These are phyloP conservation scores for Poeciliopsis prolifica DNA, from an alignment of 2,113 vertebrate species.

Conservation along the genomic window DNA sequence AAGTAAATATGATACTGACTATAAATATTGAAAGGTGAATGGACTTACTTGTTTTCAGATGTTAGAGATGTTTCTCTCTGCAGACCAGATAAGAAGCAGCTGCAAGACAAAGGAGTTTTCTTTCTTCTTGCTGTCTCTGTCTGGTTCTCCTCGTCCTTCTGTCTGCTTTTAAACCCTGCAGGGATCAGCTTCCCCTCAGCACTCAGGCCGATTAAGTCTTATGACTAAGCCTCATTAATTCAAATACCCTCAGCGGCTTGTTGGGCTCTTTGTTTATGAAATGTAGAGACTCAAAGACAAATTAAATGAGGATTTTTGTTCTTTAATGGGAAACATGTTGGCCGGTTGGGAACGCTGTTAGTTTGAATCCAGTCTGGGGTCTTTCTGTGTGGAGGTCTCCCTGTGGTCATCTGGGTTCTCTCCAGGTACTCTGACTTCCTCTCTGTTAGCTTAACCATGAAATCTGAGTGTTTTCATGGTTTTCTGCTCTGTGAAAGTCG, in stretches of 20 bases:
- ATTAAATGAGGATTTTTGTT: not conserved
- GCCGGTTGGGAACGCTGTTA: too few relatives aligned
- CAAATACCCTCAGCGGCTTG: not conserved
- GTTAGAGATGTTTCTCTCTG: not conserved
- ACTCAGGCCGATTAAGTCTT: not conserved
- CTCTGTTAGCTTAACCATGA: too few relatives aligned
- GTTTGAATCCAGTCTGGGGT: too few relatives aligned
- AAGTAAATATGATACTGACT: too few relatives aligned
- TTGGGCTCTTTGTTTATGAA: not conserved
- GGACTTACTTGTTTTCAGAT: slow-evolving; percentile 39
- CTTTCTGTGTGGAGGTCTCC: too few relatives aligned
- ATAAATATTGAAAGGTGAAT: too few relatives aligned
- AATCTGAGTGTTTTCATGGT: too few relatives aligned
- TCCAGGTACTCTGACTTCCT: too few relatives aligned
- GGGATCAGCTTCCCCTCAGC: not conserved
- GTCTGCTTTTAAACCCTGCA: not conserved
- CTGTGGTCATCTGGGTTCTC: too few relatives aligned
- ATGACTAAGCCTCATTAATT: slow-evolving; percentile 5
- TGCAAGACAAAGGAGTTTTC: slow-evolving; percentile 56
- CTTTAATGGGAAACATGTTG: too few relatives aligned
- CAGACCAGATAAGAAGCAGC: slow-evolving; percentile 3
- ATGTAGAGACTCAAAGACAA: not conserved
- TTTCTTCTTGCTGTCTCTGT: slow-evolving; percentile 60
- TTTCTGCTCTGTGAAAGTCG: too few relatives aligned
- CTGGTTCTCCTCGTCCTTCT: not conserved